Percentiles rank a stretch among this genome's conserved stretches.
phyloP scores from a whole-genome alignment of 1,140 invertebrate species.

The Drosophila ironensis region DNA sequence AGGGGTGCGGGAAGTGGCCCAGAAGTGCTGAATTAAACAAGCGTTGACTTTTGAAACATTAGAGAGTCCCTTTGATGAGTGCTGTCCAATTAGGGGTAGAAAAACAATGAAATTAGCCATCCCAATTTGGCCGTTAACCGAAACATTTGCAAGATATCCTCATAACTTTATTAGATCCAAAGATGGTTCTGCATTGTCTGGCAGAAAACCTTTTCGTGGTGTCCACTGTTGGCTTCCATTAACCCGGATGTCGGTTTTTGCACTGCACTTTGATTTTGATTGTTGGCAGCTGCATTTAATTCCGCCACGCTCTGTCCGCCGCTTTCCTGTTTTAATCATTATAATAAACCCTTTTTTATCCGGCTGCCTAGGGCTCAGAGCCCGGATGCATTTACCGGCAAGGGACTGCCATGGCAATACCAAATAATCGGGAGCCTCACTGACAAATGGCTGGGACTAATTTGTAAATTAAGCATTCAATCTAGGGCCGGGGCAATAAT shows the following conservation, averaged over 20 bases:
- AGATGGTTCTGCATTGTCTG: neutral
- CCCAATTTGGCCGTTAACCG: neutral
- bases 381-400: conserved; percentile 44
- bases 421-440: neutral
- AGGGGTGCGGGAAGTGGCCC: conserved; percentile 2
- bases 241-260: conserved; percentile 50
- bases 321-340: conserved; percentile 53
- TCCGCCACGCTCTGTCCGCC: neutral
- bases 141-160: conserved; percentile 1
- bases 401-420: too few relatives aligned
- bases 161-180: conserved; percentile 9
- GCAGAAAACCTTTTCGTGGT: conserved; percentile 6
- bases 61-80: conserved; percentile 33
- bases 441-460: conserved; percentile 46
- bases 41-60: conserved; percentile 39
- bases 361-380: conserved; percentile 52
- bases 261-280: conserved; percentile 68
- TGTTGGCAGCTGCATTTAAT: conserved; percentile 50
- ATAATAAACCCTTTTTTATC: conserved; percentile 72
- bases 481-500: conserved; percentile 28
- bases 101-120: conserved; percentile 22
- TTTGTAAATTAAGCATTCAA: conserved; percentile 39
- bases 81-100: conserved; percentile 39
- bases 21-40: conserved; percentile 34
- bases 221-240: conserved; percentile 52